Conservation (phyloP, 1,140 invertebrate genomes). For the Lysiphlebus fabarum region DNA sequence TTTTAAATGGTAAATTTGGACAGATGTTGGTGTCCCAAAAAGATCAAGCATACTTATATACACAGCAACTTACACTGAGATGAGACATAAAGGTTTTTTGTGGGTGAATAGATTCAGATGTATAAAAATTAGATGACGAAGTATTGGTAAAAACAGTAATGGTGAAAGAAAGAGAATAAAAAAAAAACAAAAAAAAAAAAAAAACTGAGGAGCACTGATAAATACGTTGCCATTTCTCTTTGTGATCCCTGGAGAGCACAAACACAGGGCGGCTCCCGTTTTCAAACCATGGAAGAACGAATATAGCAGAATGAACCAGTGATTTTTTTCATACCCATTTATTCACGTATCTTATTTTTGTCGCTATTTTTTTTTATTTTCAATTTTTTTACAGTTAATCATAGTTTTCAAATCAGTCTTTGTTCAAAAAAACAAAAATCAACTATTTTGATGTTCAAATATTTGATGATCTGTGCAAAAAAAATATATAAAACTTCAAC, state of each 20-base stretch:
- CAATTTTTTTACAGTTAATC: constrained; percentile 21
- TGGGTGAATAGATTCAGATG: constrained; percentile 44
- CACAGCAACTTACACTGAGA: not conserved
- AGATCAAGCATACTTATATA: no score
- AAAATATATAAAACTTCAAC: no score
- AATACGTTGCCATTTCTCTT: constrained; percentile 53
- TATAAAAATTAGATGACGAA: constrained; percentile 29
- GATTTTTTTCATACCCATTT: constrained; percentile 28
- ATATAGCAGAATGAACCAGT: constrained; percentile 40
- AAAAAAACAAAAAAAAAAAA: no score
- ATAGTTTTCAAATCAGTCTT: not conserved
- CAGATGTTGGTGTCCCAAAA: no score
- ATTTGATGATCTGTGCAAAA: no score
- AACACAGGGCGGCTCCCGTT: constrained; percentile 46
- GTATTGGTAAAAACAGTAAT: constrained; percentile 22
- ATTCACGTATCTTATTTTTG: constrained; percentile 27
- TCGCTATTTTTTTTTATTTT: constrained; percentile 29
- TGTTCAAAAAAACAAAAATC: no score
- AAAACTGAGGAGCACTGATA: constrained; percentile 48
- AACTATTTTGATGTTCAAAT: no score
- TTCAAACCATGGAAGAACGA: constrained; percentile 28
- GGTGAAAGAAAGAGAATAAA: constrained; percentile 31
- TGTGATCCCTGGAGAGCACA: constrained; percentile 53
- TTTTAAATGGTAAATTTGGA: no score
- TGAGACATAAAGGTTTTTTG: constrained; percentile 31